Base-by-base conservation (phyloP, 2,113 vertebrate genomes). In the Chelonoidis abingdonii region DNA sequence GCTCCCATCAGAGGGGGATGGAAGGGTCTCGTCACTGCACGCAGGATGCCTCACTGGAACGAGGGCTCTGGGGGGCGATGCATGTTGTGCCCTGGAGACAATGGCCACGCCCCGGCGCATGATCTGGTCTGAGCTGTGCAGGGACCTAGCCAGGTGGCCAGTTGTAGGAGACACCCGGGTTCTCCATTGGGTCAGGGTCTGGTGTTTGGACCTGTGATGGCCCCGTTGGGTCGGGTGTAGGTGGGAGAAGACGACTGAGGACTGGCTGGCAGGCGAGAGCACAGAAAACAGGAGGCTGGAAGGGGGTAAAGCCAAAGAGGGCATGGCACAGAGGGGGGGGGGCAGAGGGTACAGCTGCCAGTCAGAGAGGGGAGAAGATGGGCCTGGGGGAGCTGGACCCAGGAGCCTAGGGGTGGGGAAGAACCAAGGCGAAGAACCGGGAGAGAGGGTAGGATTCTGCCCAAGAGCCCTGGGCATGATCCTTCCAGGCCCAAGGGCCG, bases 111-210 rank as follows among this genome's bases (percentile, higher is more conserved):
- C 52, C 79, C 22, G 1, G 4, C 2, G 83, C 90, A 8, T 4
- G 90, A 2, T 4, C 83, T 0, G 41, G 22, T 47, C 38, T 4
- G 86, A 44, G 76, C 3, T n/a, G 87, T 87, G 14, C 3, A 0
- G 0, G 79, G 5, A 22, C n/a, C 10, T n/a, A 72, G 65, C n/a
- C 65, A 10, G 1, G 12, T 1, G 1, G 41, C 0, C 14, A 49
- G 24, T 25, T 29, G 82, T 62, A 56, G 86, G 59, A 14, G 16
- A 10, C 3, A 0, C 12, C 25, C 1, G 35, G 91, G 16, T 0
- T 59, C 57, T 6, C 57, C 57, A 31, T 5, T 6, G 57, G 27
- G 27, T 11, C 1, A 54, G 91, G 4, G 59, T 0, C 57, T 53
- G 2, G 41, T 80, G 31, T 38, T 13, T 80, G 19, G 0, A 1